These are phyloP conservation scores for Drosophila grimshawi DNA, from an alignment of 1,140 invertebrate species.

Conservation along the genomic window DNA sequence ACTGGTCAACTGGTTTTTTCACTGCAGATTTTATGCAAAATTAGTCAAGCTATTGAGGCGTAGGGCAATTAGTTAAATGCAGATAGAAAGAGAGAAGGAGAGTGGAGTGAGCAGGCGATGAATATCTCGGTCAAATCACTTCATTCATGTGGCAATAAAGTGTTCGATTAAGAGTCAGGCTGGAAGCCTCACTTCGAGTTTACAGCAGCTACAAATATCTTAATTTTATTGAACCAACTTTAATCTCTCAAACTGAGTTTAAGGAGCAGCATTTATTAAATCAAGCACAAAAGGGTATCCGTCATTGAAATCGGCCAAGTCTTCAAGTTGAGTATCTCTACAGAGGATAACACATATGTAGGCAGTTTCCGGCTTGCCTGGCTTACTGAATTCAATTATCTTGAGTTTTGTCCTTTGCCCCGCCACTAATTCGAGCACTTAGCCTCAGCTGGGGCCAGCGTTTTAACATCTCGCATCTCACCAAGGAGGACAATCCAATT, in stretches of 20 bases:
- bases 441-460: slow-evolving; percentile 57
- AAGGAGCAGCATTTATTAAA: too few relatives aligned
- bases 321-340: not conserved
- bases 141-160: slow-evolving; percentile 28
- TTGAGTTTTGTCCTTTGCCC: slow-evolving; percentile 27
- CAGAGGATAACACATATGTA: not conserved
- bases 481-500: slow-evolving; percentile 68
- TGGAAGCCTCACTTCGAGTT: not conserved
- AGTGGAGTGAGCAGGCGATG: not conserved
- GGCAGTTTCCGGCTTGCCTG: not conserved
- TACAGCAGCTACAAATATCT: not conserved
- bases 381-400: slow-evolving; percentile 45
- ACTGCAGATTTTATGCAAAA: slow-evolving; percentile 76
- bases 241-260: too few relatives aligned
- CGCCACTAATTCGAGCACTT: slow-evolving; percentile 73
- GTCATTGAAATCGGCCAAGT: not conserved
- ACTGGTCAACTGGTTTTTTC: slow-evolving; percentile 40
- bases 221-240: not conserved
- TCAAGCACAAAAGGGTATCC: not conserved
- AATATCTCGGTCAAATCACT: slow-evolving; percentile 40
- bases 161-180: not conserved
- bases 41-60: slow-evolving; percentile 63
- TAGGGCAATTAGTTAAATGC: slow-evolving; percentile 65
- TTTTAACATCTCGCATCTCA: slow-evolving; percentile 23
- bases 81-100: not conserved